phyloP scores from a whole-genome alignment of 2,113 vertebrate species.

The Pogona vitticeps region DNA sequence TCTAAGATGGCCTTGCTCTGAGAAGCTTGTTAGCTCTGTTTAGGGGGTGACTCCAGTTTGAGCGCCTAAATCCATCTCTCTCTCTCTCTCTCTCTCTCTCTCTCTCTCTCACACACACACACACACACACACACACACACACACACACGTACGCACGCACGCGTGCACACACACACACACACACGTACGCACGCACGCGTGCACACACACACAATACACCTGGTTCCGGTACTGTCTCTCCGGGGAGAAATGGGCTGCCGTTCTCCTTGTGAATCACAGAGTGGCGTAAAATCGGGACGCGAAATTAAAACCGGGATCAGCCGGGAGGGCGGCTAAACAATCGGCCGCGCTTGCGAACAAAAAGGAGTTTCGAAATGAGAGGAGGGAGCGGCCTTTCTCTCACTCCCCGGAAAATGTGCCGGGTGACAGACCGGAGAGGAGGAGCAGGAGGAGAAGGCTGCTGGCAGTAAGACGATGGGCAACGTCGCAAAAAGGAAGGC shows the following conservation, averaged over 20 bases:
- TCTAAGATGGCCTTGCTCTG: no score
- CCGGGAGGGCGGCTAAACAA: neutral
- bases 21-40: no score
- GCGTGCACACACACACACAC: no score
- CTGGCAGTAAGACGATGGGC: neutral
- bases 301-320: no score
- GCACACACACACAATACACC: no score
- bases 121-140: no score
- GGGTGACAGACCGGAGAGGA: neutral
- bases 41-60: neutral
- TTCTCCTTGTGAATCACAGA: neutral
- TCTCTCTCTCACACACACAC: neutral
- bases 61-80: neutral
- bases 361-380: neutral
- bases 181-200: no score
- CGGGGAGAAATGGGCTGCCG: neutral
- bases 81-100: neutral
- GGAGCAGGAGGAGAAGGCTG: no score
- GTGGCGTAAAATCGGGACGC: neutral
- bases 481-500: neutral
- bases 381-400: slow-evolving; percentile 43
- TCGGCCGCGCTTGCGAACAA: neutral
- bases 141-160: no score
- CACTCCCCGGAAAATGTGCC: slow-evolving; percentile 42
- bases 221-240: neutral